These are phyloP conservation scores for Peromyscus eremicus DNA, from an alignment of 2,797 vertebrate genomes.

Conservation along the genomic window DNA sequence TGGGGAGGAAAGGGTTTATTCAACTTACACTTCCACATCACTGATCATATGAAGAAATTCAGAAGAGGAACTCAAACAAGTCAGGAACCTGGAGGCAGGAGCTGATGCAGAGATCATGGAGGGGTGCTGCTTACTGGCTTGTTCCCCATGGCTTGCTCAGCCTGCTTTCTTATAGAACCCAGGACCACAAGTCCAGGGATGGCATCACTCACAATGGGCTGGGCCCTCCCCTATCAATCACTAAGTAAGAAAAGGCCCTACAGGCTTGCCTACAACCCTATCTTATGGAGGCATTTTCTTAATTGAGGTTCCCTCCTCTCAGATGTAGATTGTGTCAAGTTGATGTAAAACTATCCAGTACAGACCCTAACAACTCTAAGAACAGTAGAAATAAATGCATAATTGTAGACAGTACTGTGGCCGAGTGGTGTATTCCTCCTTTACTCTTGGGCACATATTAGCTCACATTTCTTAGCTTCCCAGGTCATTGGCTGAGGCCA, in stretches of 20 bases:
- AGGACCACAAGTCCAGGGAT: neutral
- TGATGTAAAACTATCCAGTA: neutral
- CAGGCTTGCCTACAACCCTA: neutral
- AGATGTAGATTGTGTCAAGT: neutral
- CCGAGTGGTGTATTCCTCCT: neutral
- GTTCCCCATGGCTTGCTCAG: neutral
- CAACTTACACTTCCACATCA: neutral
- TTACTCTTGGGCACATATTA: neutral
- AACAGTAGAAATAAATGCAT: constrained; percentile 35
- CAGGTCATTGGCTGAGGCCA: neutral
- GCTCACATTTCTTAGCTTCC: constrained; percentile 17
- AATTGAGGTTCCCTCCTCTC: neutral
- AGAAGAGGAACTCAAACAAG: neutral
- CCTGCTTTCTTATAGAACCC: neutral
- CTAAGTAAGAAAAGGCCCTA: neutral
- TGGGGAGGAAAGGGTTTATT: neutral
- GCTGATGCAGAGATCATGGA: neutral
- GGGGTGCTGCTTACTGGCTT: neutral
- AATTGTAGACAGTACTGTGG: neutral
- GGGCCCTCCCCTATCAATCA: too few relatives aligned
- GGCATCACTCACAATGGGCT: neutral
- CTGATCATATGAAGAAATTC: neutral
- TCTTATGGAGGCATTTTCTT: too few relatives aligned
- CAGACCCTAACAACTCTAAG: neutral
- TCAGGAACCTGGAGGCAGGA: neutral